Evolutionary conservation across 2,797 vertebrate genomes (phyloP).

Genomic region (Cercopithecus mitis): DNA sequence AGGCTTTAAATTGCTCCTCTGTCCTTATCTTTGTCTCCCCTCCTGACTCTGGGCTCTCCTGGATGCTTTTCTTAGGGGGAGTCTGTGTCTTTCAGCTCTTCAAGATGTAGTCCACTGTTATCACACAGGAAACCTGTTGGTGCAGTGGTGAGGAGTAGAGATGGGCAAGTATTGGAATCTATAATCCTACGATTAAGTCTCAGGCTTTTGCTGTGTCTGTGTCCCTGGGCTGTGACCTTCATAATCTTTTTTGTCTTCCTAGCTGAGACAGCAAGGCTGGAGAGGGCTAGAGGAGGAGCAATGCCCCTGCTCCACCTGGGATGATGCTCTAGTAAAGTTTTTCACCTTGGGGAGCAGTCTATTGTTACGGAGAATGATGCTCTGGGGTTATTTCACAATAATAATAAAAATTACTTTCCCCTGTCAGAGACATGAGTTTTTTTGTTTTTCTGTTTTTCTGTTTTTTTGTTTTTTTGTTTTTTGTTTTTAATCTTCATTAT

Average conservation of each 20-base stretch:
- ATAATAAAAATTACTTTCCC: neutral
- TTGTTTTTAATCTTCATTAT: neutral
- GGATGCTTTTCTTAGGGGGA: neutral
- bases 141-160: too few relatives aligned
- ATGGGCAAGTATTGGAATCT: neutral
- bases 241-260: neutral
- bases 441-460: neutral
- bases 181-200: neutral
- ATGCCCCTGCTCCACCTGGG: neutral
- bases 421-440: neutral
- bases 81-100: neutral
- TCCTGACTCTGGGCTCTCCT: neutral
- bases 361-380: neutral
- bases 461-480: neutral
- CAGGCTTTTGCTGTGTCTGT: accelerated
- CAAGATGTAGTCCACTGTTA: accelerated
- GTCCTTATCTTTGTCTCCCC: neutral
- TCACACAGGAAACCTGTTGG: neutral
- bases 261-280: neutral
- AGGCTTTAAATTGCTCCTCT: neutral
- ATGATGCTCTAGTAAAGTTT: neutral
- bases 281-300: neutral
- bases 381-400: neutral
- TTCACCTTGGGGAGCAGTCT: neutral
- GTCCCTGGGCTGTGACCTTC: neutral